These are phyloP conservation scores for Sipha maydis DNA, from an alignment of 2,888 invertebrate genomes.

Conservation along the genomic window DNA sequence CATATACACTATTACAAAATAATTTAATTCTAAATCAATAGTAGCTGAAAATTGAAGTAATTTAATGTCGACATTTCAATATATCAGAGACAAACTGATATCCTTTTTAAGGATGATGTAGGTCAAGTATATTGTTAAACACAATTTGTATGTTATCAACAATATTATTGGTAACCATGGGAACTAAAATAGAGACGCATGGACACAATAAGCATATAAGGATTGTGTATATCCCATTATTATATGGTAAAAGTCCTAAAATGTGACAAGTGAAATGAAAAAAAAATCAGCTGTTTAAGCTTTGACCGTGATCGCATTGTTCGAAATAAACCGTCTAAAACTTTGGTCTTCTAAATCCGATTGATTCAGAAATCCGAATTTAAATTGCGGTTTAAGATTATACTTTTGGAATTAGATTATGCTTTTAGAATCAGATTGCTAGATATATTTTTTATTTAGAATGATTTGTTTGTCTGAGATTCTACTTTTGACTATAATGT, in stretches of 20 bases:
- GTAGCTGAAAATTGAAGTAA: neutral
- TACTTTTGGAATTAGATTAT: neutral
- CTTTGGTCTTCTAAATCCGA: neutral
- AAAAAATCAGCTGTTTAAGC: neutral
- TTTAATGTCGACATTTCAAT: neutral
- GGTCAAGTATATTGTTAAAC: neutral
- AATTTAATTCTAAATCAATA: neutral
- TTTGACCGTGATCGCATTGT: neutral
- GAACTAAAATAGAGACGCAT: neutral
- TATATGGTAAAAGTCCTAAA: no score
- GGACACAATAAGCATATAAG: neutral
- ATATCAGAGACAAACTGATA: neutral
- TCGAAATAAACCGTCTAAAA: neutral
- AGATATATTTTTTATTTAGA: neutral
- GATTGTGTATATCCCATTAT: neutral
- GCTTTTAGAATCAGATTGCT: neutral
- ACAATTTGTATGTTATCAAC: neutral
- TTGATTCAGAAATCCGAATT: constrained; percentile 8
- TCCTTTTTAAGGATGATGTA: neutral
- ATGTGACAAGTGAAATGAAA: neutral
- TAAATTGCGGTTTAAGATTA: constrained; percentile 2
- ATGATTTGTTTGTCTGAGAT: neutral
- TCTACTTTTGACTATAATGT: neutral
- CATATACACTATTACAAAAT: neutral
- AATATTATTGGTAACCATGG: neutral